Conservation (phyloP, 2,888 invertebrate genomes). For the Synergus japonicus region DNA sequence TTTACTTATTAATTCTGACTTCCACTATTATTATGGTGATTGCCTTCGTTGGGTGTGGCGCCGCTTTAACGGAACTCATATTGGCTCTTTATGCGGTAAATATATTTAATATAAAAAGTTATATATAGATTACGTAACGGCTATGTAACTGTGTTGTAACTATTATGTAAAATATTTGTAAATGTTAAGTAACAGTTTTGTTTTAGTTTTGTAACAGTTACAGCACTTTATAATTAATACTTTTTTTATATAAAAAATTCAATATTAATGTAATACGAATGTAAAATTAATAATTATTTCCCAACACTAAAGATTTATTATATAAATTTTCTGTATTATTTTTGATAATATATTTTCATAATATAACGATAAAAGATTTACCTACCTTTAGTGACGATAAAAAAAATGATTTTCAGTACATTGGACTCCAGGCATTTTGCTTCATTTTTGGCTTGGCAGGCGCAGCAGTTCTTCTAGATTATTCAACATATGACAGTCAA, state of each 20-base stretch:
- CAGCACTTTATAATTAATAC: too few species aligned
- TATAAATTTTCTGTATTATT: neutral
- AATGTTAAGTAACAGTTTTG: too few species aligned
- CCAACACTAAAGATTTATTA: neutral
- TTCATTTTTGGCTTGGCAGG: conserved; percentile 87
- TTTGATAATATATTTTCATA: neutral
- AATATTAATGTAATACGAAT: too few species aligned
- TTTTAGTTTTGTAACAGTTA: too few species aligned
- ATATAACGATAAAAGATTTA: conserved; percentile 46
- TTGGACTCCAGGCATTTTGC: conserved; percentile 84
- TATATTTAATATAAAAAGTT: conserved; percentile 54
- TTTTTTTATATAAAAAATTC: too few species aligned
- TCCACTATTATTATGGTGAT: conserved; percentile 87
- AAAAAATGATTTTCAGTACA: conserved; percentile 81
- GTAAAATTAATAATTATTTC: too few species aligned
- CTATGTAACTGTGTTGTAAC: too few species aligned
- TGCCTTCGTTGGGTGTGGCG: conserved; percentile 89
- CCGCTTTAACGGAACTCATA: conserved; percentile 88
- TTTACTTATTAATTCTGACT: conserved; percentile 88
- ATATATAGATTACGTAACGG: too few species aligned
- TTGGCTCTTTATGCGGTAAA: conserved; percentile 85
- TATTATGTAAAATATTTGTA: too few species aligned
- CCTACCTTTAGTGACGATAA: conserved; percentile 4
- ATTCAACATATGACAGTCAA: conserved; percentile 88
- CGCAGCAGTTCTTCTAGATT: conserved; percentile 87